Evolutionary conservation across 2,113 vertebrate species (phyloP).

Genomic region (Megalops atlanticus): DNA sequence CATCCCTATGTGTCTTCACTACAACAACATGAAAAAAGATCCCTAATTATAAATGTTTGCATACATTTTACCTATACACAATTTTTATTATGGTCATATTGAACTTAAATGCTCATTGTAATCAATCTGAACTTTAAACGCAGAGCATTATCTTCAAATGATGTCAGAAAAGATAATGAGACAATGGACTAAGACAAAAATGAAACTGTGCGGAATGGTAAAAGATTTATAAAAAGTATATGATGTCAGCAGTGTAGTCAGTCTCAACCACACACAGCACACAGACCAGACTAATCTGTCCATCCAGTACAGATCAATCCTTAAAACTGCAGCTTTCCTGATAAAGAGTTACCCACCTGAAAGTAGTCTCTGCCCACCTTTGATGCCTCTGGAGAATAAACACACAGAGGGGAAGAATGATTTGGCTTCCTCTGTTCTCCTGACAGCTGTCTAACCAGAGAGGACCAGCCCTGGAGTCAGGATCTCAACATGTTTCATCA

Average conservation of each 20-base stretch:
- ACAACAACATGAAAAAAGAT: not conserved
- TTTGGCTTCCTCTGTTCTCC: constrained; percentile 36
- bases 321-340: not conserved
- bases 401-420: constrained; percentile 42
- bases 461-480: constrained; percentile 53
- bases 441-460: constrained; percentile 65
- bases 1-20: no score
- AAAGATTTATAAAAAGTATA: not conserved
- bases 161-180: not conserved
- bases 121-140: no score
- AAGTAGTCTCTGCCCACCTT: constrained; percentile 26
- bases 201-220: not conserved
- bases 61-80: no score
- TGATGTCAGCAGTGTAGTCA: constrained; percentile 1
- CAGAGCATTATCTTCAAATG: not conserved
- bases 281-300: constrained; percentile 11
- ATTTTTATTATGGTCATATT: no score
- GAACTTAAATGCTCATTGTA: no score
- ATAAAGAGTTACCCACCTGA: constrained; percentile 50
- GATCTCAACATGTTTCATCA: constrained; percentile 63
- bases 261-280: not conserved
- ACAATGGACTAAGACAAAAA: not conserved
- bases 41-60: not conserved
- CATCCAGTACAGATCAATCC: not conserved
- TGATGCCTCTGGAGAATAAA: constrained; percentile 30